These are phyloP conservation scores for Tachina fera DNA, from an alignment of 2,888 invertebrate genomes.

Conservation along the genomic window DNA sequence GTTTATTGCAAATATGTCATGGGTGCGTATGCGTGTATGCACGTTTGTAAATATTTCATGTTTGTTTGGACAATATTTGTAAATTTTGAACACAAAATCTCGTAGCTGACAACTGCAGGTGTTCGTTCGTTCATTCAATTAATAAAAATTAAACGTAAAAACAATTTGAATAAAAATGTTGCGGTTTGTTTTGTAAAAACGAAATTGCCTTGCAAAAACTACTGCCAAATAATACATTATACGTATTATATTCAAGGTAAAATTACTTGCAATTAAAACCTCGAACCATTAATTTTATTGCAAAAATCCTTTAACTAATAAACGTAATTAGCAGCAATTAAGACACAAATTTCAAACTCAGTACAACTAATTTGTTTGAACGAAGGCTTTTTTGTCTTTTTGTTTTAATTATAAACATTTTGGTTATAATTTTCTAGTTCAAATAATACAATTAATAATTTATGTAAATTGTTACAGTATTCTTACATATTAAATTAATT, in stretches of 20 bases:
- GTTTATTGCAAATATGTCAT: background rate
- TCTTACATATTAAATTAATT: slow-evolving; percentile 52
- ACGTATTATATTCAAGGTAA: background rate
- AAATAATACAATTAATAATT: slow-evolving; percentile 22
- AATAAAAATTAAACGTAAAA: no score
- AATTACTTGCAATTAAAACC: background rate
- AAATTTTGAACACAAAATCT: no score
- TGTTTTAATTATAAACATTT: background rate
- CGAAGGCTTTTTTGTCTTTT: slow-evolving; percentile 63
- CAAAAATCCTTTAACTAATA: slow-evolving; percentile 26
- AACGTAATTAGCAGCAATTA: background rate
- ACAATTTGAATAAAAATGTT: no score
- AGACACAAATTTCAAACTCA: slow-evolving; percentile 20
- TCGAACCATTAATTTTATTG: background rate
- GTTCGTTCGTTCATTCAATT: no score
- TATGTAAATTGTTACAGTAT: slow-evolving; percentile 41
- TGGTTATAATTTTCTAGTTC: background rate
- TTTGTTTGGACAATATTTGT: no score
- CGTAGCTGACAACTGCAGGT: no score
- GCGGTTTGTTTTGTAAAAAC: no score
- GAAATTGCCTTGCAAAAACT: no score
- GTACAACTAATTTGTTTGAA: slow-evolving; percentile 48
- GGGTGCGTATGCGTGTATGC: background rate
- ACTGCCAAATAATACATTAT: background rate
- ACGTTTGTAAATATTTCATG: background rate